phyloP scores from a whole-genome alignment of 2,888 invertebrate genomes.

The Malthinus flaveolus region DNA sequence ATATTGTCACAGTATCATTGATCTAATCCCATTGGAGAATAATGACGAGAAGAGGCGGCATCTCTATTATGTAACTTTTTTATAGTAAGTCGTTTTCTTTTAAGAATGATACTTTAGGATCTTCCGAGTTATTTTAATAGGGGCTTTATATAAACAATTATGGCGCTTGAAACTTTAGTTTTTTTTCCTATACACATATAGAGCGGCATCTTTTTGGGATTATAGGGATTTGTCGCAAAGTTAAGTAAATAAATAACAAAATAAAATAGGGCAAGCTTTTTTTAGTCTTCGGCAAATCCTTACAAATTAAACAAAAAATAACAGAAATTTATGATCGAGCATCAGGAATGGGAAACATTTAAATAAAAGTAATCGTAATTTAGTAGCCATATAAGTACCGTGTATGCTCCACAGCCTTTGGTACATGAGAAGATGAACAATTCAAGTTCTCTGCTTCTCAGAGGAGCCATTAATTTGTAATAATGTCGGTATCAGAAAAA shows the following conservation, averaged over 20 bases:
- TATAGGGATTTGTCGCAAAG: slow-evolving; percentile 27
- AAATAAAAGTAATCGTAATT: too few relatives aligned
- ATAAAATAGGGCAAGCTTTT: slow-evolving; percentile 18
- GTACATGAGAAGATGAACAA: too few relatives aligned
- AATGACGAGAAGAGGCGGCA: slow-evolving; percentile 43
- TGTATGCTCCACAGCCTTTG: too few relatives aligned
- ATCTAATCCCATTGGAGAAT: slow-evolving; percentile 46
- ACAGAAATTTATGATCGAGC: too few relatives aligned
- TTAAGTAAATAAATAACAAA: slow-evolving; percentile 33
- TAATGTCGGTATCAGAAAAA: too few relatives aligned
- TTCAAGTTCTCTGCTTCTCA: too few relatives aligned
- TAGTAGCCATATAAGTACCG: too few relatives aligned
- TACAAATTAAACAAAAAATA: neutral
- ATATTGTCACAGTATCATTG: slow-evolving; percentile 36
- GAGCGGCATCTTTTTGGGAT: slow-evolving; percentile 32
- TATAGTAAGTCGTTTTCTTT: slow-evolving; percentile 23
- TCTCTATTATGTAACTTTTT: slow-evolving; percentile 31
- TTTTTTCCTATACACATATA: neutral
- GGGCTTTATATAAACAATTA: slow-evolving; percentile 29
- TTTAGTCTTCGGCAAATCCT: neutral
- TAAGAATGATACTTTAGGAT: slow-evolving; percentile 20
- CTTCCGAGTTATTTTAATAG: slow-evolving; percentile 27
- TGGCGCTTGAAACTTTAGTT: slow-evolving; percentile 28
- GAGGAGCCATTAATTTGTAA: too few relatives aligned
- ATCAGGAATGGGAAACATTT: too few relatives aligned